Conservation (phyloP, 2,113 vertebrate genomes). For the Piprites chloris region DNA sequence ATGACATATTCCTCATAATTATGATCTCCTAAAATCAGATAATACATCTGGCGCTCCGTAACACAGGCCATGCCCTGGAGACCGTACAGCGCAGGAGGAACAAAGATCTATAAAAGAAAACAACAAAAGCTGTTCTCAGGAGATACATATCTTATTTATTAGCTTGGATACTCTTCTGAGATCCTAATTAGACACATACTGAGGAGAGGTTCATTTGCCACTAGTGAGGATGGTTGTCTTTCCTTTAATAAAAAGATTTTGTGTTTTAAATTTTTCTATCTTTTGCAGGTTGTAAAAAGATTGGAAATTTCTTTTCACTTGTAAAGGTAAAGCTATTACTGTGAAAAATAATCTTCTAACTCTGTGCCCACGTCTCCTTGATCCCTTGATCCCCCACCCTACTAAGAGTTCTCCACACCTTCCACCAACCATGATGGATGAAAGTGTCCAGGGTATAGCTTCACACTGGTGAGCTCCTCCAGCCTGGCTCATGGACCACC, state of each 20-base stretch:
- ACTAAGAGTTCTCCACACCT: neutral
- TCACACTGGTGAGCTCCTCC: neutral
- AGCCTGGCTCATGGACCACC: neutral
- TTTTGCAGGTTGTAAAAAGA: neutral
- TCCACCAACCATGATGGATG: neutral
- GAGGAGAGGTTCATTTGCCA: neutral
- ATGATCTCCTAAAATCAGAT: slow-evolving; percentile 1
- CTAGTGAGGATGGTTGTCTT: neutral
- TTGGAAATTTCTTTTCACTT: neutral
- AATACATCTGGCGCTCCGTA: neutral
- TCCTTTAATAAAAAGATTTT: neutral
- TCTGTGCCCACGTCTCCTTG: rapidly evolving
- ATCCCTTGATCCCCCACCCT: neutral
- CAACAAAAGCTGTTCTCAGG: slow-evolving; percentile 27
- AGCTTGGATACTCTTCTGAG: slow-evolving; percentile 1
- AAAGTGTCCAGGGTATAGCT: neutral
- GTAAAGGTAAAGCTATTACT: neutral
- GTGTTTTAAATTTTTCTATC: neutral
- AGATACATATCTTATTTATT: slow-evolving; percentile 43
- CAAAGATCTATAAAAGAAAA: neutral
- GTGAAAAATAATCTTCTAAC: neutral
- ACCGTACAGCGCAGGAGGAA: neutral
- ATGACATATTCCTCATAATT: slow-evolving; percentile 32
- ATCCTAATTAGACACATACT: neutral
- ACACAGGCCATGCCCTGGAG: neutral